Conservation (phyloP, 2,113 vertebrate genomes). For the Rana temporaria region DNA sequence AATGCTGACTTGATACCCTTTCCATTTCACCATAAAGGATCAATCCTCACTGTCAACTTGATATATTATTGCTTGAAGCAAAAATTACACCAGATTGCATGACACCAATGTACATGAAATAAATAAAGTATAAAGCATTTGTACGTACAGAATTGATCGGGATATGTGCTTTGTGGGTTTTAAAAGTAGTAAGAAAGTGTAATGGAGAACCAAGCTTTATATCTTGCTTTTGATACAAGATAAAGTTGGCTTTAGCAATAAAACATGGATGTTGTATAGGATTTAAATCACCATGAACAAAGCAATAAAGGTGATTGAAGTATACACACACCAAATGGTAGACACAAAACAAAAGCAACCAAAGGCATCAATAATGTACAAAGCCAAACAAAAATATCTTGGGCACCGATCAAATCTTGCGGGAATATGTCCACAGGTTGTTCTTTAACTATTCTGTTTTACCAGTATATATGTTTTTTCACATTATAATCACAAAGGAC, state of each 20-base stretch:
- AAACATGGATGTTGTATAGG: constrained; percentile 48
- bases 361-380: constrained; percentile 52
- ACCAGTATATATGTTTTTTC: constrained; percentile 1
- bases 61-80: constrained; percentile 36
- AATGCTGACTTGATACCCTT: constrained; percentile 9
- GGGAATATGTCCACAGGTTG: constrained; percentile 11
- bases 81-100: constrained; percentile 1
- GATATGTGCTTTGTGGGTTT: constrained; percentile 31
- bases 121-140: constrained; percentile 31
- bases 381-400: constrained; percentile 13
- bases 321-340: constrained; percentile 44
- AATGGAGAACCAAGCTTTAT: constrained; percentile 32
- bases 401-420: constrained; percentile 1
- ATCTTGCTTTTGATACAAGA: constrained; percentile 52
- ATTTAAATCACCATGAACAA: constrained; percentile 54
- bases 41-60: constrained; percentile 18
- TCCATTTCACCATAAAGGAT: constrained; percentile 39
- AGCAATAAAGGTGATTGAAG: constrained; percentile 56
- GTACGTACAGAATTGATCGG: constrained; percentile 23
- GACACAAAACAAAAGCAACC: constrained; percentile 38
- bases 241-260: constrained; percentile 43
- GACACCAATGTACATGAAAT: constrained; percentile 25
- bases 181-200: constrained; percentile 17
- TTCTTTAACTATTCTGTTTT: constrained; percentile 16
- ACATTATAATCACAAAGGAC: background rate